A percentile compares a stretch with the other conserved stretches of the same genome.
These are phyloP conservation scores for Coremacera marginata DNA, from an alignment of 2,888 invertebrate species.

Conservation along the genomic window DNA sequence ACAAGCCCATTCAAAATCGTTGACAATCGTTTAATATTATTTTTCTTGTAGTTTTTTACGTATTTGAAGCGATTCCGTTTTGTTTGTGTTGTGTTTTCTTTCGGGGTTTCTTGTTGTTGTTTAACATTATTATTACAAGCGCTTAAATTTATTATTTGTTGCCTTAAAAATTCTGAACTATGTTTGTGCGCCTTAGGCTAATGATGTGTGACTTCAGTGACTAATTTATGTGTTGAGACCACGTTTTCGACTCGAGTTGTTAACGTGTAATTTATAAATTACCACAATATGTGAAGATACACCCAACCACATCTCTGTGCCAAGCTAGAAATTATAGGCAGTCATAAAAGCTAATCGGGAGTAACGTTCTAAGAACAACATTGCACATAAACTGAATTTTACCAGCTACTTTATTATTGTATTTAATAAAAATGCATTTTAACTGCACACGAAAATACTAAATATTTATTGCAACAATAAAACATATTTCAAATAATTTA, in stretches of 20 bases:
- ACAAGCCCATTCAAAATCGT: slow-evolving; percentile 23
- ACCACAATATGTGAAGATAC: not conserved
- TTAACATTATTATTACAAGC: slow-evolving; percentile 16
- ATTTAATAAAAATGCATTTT: too few species aligned
- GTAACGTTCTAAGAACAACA: too few species aligned
- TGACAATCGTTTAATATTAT: slow-evolving; percentile 24
- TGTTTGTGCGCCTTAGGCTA: not conserved
- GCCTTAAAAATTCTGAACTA: not conserved
- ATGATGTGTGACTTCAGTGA: slow-evolving; percentile 21
- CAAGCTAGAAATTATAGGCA: not conserved
- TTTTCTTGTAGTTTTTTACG: not conserved
- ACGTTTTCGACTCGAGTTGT: slow-evolving; percentile 9
- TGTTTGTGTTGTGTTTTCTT: not conserved
- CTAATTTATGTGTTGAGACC: not conserved
- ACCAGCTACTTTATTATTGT: too few species aligned
- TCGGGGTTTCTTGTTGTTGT: not conserved
- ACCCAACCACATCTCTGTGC: not conserved
- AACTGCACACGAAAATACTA: too few species aligned
- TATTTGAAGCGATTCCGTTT: not conserved
- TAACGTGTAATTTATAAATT: not conserved
- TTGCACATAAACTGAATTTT: too few species aligned
- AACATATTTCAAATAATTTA: too few species aligned
- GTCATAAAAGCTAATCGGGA: not conserved
- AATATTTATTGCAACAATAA: too few species aligned
- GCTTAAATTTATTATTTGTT: slow-evolving; percentile 23